Conservation (phyloP, 2,797 vertebrate genomes). For the Rhincodon typus region DNA sequence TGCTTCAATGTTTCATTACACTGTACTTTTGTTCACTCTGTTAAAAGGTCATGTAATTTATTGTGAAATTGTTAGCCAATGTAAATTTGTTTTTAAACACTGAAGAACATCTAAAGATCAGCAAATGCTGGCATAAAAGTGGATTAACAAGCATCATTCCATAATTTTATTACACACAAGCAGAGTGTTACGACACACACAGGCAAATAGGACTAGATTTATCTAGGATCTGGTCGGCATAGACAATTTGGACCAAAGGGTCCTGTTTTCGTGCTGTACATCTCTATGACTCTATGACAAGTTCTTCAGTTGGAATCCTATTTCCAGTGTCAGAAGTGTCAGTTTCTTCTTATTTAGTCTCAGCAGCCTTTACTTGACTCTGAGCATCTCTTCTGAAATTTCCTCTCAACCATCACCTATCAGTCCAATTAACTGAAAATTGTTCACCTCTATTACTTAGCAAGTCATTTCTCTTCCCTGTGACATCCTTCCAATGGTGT, state of each 20-base stretch:
- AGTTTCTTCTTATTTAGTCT: not conserved
- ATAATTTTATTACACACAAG: not conserved
- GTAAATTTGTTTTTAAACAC: too few species aligned
- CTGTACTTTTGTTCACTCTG: not conserved
- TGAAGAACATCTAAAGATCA: not conserved
- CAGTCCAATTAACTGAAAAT: not conserved
- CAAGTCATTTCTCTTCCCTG: too few species aligned
- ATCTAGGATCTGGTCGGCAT: too few species aligned
- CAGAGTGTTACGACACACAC: not conserved
- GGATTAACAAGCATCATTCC: not conserved
- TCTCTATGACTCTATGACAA: too few species aligned
- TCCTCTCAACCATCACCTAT: not conserved
- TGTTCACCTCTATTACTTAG: not conserved
- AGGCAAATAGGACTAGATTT: too few species aligned
- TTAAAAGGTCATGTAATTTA: not conserved
- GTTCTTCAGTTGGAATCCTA: not conserved
- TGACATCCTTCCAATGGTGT: not conserved
- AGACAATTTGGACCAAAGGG: too few species aligned
- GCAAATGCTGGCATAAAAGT: not conserved
- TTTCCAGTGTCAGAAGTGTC: not conserved
- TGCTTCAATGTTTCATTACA: not conserved
- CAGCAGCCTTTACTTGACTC: not conserved
- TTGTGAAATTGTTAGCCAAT: not conserved
- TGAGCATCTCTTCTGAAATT: not conserved
- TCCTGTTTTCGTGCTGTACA: too few species aligned